A percentile compares a stretch with the other conserved stretches of the same genome.
Evolutionary conservation across 2,113 vertebrate species (phyloP).

Genomic region (Erpornis zantholeuca): DNA sequence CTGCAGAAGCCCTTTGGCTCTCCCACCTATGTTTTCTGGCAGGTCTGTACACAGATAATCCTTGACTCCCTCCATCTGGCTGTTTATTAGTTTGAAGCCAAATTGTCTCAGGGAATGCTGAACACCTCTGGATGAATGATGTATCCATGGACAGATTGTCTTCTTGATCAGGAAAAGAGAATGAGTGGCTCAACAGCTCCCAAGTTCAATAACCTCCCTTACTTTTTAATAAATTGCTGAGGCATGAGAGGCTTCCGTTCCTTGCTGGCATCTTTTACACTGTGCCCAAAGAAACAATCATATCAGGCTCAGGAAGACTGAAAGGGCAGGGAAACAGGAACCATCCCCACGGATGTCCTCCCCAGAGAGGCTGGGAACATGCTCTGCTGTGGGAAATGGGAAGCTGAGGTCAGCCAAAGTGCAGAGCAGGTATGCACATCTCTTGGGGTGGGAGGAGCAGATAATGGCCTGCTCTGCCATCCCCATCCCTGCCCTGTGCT

Average conservation of each 20-base stretch:
- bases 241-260: conserved; percentile 76
- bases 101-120: background rate
- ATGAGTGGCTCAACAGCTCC: conserved; percentile 19
- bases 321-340: conserved; percentile 80
- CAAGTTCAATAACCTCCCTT: conserved; percentile 68
- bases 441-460: background rate
- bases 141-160: background rate
- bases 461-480: background rate
- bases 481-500: background rate
- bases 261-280: conserved; percentile 73
- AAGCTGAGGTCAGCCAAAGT: conserved; percentile 32
- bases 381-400: conserved; percentile 51
- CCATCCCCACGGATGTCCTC: conserved; percentile 72
- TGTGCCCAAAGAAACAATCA: conserved; percentile 80
- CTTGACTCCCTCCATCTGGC: background rate
- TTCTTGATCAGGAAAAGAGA: conserved; percentile 57
- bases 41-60: background rate
- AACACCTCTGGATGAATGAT: background rate
- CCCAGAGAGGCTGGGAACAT: conserved; percentile 62
- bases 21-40: background rate
- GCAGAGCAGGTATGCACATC: background rate
- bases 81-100: background rate
- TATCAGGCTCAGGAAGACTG: conserved; percentile 80
- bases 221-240: conserved; percentile 72
- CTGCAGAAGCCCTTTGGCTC: background rate